Conservation (phyloP, 1,140 invertebrate genomes). For the Drosophila subpulchrella region DNA sequence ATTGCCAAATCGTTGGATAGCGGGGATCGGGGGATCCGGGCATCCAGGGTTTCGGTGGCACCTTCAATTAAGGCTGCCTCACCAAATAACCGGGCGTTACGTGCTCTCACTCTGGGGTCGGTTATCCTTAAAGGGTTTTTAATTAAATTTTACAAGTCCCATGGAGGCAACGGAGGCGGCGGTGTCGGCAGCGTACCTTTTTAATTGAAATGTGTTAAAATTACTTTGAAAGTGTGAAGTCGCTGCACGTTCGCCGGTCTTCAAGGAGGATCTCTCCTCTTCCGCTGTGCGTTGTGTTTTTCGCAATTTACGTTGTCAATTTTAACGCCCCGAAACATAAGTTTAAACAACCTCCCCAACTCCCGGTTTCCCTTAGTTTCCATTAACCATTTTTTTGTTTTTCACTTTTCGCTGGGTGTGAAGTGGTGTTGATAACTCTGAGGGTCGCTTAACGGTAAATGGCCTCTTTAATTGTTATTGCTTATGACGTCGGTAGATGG, state of each 20-base stretch:
- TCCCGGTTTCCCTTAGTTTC: constrained; percentile 6
- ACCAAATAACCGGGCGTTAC: constrained; percentile 73
- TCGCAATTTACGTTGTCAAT: constrained; percentile 80
- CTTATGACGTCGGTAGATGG: constrained; percentile 36
- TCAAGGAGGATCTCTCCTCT: constrained; percentile 36
- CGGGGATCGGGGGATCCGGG: not conserved
- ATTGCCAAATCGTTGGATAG: constrained; percentile 29
- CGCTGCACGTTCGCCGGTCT: constrained; percentile 28
- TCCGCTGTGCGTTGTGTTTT: constrained; percentile 26
- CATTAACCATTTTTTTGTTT: constrained; percentile 18
- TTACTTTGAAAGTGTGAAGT: constrained; percentile 82
- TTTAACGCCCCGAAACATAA: constrained; percentile 74
- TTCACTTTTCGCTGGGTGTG: constrained; percentile 28
- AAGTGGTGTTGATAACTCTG: constrained; percentile 52
- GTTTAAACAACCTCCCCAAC: not conserved
- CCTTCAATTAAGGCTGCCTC: constrained; percentile 76
- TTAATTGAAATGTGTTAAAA: constrained; percentile 83
- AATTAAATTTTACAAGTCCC: constrained; percentile 79
- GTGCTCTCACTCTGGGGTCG: constrained; percentile 38
- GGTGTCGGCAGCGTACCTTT: constrained; percentile 36
- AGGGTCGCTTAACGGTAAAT: constrained; percentile 55
- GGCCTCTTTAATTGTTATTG: constrained; percentile 71
- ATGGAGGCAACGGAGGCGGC: not conserved
- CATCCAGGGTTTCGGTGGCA: constrained; percentile 9
- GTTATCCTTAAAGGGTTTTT: constrained; percentile 78